phyloP scores from a whole-genome alignment of 2,888 invertebrate species.

The Brenthis hecate region DNA sequence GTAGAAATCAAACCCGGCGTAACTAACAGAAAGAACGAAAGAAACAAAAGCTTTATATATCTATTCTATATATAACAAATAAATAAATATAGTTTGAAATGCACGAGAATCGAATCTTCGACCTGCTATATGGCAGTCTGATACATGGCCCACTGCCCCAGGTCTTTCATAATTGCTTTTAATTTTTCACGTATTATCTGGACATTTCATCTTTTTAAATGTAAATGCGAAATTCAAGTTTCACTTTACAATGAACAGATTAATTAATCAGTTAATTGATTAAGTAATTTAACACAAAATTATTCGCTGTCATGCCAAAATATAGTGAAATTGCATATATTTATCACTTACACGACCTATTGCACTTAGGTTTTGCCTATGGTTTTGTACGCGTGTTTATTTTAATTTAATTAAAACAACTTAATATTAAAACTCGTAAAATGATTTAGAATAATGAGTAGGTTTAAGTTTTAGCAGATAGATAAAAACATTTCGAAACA shows the following conservation, averaged over 20 bases:
- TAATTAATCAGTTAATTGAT: conserved; percentile 18
- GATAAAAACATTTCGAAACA: no score
- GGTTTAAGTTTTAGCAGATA: no score
- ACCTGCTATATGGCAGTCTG: not conserved
- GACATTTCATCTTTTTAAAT: not conserved
- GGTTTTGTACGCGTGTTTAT: conserved; percentile 24
- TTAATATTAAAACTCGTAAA: no score
- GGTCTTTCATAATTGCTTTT: not conserved
- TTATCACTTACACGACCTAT: conserved; percentile 30
- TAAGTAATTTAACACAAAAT: conserved; percentile 20
- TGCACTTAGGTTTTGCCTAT: no score
- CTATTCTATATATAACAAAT: no score
- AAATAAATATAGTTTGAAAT: no score
- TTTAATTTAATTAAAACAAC: not conserved
- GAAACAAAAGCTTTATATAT: no score
- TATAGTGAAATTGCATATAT: conserved; percentile 25
- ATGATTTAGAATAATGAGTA: no score
- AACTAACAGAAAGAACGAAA: no score
- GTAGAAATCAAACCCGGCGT: no score
- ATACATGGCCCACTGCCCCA: not conserved
- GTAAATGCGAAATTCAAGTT: conserved; percentile 7
- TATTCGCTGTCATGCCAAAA: conserved; percentile 27
- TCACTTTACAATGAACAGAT: conserved; percentile 6
- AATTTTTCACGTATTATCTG: conserved; percentile 1
- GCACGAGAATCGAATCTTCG: no score